Evolutionary conservation across 1,140 invertebrate species (phyloP).

Genomic region (Laupala kohalensis): DNA sequence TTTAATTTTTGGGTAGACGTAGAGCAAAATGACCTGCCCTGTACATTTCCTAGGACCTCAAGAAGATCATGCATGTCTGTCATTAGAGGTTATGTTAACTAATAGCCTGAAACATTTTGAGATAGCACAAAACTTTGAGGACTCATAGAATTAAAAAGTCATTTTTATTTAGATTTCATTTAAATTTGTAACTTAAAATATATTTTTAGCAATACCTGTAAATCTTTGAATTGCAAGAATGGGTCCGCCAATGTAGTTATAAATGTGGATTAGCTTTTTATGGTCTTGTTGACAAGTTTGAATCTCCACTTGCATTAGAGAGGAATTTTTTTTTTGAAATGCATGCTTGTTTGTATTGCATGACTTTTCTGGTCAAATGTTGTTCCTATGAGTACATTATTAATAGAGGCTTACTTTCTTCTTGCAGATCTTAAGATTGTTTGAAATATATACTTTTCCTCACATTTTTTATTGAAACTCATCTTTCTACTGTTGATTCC

Average conservation of each 20-base stretch:
- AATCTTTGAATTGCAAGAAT: no score
- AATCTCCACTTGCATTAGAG: not conserved
- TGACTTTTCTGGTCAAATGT: no score
- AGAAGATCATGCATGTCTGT: no score
- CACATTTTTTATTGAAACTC: not conserved
- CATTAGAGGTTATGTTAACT: not conserved
- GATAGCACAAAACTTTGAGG: not conserved
- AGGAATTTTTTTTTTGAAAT: not conserved
- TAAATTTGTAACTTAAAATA: no score
- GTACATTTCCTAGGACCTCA: not conserved
- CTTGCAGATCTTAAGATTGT: not conserved
- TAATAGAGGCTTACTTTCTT: not conserved
- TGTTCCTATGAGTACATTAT: not conserved
- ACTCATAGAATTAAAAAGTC: not conserved
- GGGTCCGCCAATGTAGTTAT: no score
- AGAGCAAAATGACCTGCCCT: not conserved
- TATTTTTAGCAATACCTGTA: no score
- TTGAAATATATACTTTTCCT: not conserved
- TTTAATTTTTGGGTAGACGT: not conserved
- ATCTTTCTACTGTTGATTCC: not conserved
- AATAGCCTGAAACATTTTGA: not conserved
- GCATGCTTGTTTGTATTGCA: not conserved
- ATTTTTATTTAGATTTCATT: no score
- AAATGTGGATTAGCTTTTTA: no score
- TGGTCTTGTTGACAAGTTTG: not conserved